Conservation (phyloP, 2,888 invertebrate genomes). For the Stenodera caucasica region DNA sequence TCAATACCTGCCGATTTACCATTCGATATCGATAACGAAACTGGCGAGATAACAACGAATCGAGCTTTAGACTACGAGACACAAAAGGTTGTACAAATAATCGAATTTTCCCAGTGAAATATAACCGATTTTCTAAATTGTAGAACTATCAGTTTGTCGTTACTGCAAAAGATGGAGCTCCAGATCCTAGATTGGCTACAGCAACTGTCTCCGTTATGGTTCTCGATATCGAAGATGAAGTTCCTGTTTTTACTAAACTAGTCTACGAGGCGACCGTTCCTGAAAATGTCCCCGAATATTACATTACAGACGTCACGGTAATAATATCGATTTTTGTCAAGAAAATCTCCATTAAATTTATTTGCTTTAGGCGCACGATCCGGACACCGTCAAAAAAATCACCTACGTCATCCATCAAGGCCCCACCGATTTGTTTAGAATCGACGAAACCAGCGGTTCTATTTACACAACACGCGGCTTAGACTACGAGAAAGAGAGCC, state of each 20-base stretch:
- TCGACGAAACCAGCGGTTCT: slow-evolving; percentile 78
- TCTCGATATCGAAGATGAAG: slow-evolving; percentile 79
- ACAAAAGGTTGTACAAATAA: slow-evolving; percentile 65
- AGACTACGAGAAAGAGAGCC: slow-evolving; percentile 75
- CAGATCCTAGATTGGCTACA: slow-evolving; percentile 82
- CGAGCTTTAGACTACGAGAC: slow-evolving; percentile 79
- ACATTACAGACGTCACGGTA: slow-evolving; percentile 77
- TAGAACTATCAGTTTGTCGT: slow-evolving; percentile 82
- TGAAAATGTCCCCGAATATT: slow-evolving; percentile 79
- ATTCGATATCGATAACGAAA: slow-evolving; percentile 75
- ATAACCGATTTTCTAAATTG: slow-evolving; percentile 27
- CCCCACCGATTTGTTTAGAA: slow-evolving; percentile 77
- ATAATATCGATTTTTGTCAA: slow-evolving; percentile 31
- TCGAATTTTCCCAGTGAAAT: slow-evolving; percentile 12
- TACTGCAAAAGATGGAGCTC: slow-evolving; percentile 85
- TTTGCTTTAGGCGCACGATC: slow-evolving; percentile 75
- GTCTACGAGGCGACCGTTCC: slow-evolving; percentile 80
- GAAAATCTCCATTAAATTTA: slow-evolving; percentile 6
- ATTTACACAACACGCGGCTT: slow-evolving; percentile 75
- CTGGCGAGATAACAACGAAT: slow-evolving; percentile 77
- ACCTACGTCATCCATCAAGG: slow-evolving; percentile 84
- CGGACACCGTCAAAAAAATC: slow-evolving; percentile 77
- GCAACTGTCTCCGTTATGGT: slow-evolving; percentile 83
- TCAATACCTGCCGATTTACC: slow-evolving; percentile 77
- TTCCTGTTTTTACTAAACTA: slow-evolving; percentile 73